Percentiles rank a stretch among this genome's conserved stretches.
Evolutionary conservation across 1,140 invertebrate species (phyloP).

Genomic region (Ectropis grisescens): DNA sequence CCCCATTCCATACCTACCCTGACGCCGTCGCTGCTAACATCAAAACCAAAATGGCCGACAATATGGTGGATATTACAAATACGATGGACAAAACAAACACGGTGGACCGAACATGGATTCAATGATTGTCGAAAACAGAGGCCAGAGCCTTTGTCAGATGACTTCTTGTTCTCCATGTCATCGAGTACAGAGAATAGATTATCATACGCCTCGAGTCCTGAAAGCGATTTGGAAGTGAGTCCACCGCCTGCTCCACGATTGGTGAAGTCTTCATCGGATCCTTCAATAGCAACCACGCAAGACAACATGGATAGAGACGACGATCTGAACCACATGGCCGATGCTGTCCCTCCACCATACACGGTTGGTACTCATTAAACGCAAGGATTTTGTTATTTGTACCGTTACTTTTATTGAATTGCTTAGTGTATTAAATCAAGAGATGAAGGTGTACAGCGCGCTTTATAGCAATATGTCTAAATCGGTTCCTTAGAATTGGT

Average conservation of each 20-base stretch:
- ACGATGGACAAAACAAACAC: too few species aligned
- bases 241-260: constrained; percentile 79
- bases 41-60: constrained; percentile 18
- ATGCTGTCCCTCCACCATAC: constrained; percentile 80
- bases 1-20: constrained; percentile 64
- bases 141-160: constrained; percentile 88
- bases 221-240: constrained; percentile 92
- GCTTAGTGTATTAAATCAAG: too few species aligned
- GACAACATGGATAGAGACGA: constrained; percentile 74
- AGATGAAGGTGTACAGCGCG: too few species aligned
- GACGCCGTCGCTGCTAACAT: constrained; percentile 32
- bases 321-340: constrained; percentile 68
- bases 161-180: constrained; percentile 98
- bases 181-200: constrained; percentile 80
- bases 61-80: too few species aligned
- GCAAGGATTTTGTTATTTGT: too few species aligned
- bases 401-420: too few species aligned
- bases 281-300: constrained; percentile 76
- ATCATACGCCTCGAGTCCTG: constrained; percentile 95
- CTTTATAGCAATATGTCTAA: too few species aligned
- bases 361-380: constrained; percentile 74
- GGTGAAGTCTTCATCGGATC: constrained; percentile 90
- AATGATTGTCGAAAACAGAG: constrained; percentile 41
- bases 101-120: too few species aligned
- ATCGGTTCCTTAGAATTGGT: too few species aligned